These are phyloP conservation scores for Hecatera dysodea DNA, from an alignment of 2,888 invertebrate genomes.

Conservation along the genomic window DNA sequence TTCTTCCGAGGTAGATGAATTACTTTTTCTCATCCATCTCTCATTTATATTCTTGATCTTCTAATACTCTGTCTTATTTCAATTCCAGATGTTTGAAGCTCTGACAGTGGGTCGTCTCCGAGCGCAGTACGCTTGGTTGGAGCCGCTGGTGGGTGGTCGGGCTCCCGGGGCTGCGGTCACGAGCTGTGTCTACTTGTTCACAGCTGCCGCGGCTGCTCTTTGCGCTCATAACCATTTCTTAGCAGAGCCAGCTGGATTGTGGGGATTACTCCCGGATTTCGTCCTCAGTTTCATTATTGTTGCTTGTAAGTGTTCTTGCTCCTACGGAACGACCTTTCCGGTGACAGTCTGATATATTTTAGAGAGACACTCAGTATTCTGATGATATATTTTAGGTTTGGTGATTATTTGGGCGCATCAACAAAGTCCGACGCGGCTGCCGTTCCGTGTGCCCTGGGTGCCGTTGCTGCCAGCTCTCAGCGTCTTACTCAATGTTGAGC, in stretches of 20 bases:
- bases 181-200: slow-evolving; percentile 93
- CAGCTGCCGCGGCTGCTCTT: slow-evolving; percentile 92
- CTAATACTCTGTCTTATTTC: not conserved
- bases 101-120: slow-evolving; percentile 94
- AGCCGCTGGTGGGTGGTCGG: slow-evolving; percentile 93
- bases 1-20: slow-evolving; percentile 83
- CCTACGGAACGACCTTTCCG: not conserved
- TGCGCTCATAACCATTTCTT: slow-evolving; percentile 93
- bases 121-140: slow-evolving; percentile 93
- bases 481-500: slow-evolving; percentile 95
- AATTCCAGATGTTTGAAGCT: slow-evolving; percentile 90
- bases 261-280: slow-evolving; percentile 92
- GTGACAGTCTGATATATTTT: not conserved
- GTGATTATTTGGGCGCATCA: slow-evolving; percentile 94
- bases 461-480: slow-evolving; percentile 95
- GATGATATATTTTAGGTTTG: slow-evolving; percentile 88
- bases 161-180: slow-evolving; percentile 95
- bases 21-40: not conserved
- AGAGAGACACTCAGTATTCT: not conserved
- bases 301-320: slow-evolving; percentile 90
- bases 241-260: slow-evolving; percentile 91
- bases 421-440: slow-evolving; percentile 93
- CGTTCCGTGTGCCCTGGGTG: slow-evolving; percentile 95
- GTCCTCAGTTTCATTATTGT: slow-evolving; percentile 92
- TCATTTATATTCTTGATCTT: not conserved